A percentile compares a stretch with the other conserved stretches of the same genome.
Conservation (phyloP, 2,113 vertebrate species). For the Petromus typicus region DNA sequence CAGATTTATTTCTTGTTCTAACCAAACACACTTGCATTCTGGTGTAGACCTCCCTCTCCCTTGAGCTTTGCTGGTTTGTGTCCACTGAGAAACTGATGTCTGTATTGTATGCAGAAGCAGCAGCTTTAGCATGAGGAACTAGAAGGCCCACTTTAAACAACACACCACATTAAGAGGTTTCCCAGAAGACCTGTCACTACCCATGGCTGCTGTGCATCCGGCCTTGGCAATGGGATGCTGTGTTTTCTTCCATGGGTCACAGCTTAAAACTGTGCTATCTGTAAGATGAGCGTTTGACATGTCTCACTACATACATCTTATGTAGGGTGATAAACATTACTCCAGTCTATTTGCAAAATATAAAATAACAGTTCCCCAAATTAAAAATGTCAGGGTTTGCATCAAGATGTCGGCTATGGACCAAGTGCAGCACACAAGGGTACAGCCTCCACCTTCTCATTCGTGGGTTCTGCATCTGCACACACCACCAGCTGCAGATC, state of each 20-base stretch:
- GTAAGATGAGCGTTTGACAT: neutral
- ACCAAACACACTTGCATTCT: neutral
- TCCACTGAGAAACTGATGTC: neutral
- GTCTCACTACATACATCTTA: neutral
- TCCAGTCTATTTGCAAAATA: neutral
- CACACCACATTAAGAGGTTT: neutral
- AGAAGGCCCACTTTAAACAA: neutral
- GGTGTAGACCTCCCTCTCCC: neutral
- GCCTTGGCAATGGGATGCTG: too few relatives aligned
- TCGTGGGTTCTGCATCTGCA: fast-evolving
- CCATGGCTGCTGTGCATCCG: fast-evolving
- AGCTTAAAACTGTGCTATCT: neutral
- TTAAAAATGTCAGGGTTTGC: neutral
- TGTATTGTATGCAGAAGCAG: neutral
- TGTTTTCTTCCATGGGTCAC: neutral
- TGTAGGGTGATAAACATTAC: neutral
- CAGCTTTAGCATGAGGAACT: neutral
- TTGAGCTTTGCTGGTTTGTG: neutral
- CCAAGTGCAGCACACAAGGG: neutral
- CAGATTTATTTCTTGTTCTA: neutral
- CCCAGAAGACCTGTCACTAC: neutral
- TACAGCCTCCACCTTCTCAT: too few relatives aligned
- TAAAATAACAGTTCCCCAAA: neutral
- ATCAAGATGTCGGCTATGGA: neutral
- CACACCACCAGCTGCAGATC: neutral